A percentile compares a stretch with the other conserved stretches of the same genome.
phyloP scores from a whole-genome alignment of 2,113 vertebrate genomes.

The Periophthalmus modestus region DNA sequence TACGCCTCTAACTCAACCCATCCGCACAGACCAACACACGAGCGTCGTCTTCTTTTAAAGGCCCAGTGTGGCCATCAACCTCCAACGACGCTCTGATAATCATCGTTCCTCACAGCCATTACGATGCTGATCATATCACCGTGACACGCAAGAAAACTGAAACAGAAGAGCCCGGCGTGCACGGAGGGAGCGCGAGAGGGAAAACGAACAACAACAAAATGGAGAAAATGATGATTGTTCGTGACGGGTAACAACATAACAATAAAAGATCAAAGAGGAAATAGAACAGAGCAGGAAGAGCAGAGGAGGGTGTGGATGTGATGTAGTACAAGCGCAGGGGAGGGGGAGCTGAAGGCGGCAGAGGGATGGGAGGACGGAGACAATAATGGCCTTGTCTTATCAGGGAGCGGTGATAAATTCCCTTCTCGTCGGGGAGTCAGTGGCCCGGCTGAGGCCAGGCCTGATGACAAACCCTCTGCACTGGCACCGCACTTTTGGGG shows the following conservation, averaged over 20 bases:
- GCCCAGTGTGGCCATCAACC: constrained; percentile 44
- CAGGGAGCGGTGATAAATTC: constrained; percentile 68
- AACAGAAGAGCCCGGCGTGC: neutral
- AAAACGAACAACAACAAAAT: constrained; percentile 1
- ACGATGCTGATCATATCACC: constrained; percentile 43
- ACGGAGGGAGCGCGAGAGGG: too few species aligned
- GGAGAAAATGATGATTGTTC: neutral
- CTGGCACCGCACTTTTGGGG: constrained; percentile 30
- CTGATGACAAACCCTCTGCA: constrained; percentile 66
- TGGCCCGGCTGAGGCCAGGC: constrained; percentile 44
- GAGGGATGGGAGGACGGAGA: constrained; percentile 50
- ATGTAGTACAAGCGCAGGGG: constrained; percentile 28
- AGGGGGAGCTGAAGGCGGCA: constrained; percentile 11
- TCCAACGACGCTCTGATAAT: constrained; percentile 41
- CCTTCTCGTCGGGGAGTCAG: constrained; percentile 46
- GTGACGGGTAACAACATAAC: constrained; percentile 18
- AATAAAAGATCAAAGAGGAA: constrained; percentile 42
- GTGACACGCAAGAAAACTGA: constrained; percentile 12
- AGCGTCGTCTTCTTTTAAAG: constrained; percentile 32
- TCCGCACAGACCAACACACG: constrained; percentile 15
- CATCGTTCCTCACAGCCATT: constrained; percentile 45
- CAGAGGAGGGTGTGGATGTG: constrained; percentile 10
- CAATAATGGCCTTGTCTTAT: constrained; percentile 73
- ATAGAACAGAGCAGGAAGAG: constrained; percentile 8
- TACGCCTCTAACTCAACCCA: constrained; percentile 23